These are phyloP conservation scores for Sympetrum striolatum DNA, from an alignment of 2,888 invertebrate species.

Conservation along the genomic window DNA sequence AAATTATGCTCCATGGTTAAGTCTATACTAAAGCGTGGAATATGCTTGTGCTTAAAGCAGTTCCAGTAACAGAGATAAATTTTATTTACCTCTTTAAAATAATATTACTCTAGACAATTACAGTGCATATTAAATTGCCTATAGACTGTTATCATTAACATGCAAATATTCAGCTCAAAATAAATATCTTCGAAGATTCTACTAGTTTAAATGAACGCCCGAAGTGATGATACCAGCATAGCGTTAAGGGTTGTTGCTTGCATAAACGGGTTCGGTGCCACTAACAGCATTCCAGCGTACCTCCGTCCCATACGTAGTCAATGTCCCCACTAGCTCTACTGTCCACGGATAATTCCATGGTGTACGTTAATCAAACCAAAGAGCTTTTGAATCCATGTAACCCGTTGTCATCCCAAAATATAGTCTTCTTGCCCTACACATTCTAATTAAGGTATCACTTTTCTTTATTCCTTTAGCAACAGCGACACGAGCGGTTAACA, in stretches of 20 bases:
- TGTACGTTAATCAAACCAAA: neutral
- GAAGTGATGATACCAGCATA: conserved; percentile 35
- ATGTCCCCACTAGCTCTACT: conserved; percentile 29
- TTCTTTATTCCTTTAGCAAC: neutral
- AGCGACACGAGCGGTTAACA: neutral
- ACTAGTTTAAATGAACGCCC: conserved; percentile 36
- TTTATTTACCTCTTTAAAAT: conserved; percentile 23
- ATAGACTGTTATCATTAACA: conserved; percentile 8
- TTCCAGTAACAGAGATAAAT: conserved; percentile 3
- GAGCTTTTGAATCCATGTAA: neutral
- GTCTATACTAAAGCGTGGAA: conserved; percentile 29
- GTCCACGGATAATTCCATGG: conserved; percentile 22
- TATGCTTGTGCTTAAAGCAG: conserved; percentile 30
- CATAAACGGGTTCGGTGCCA: conserved; percentile 35
- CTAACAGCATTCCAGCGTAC: conserved; percentile 37
- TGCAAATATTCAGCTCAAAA: conserved; percentile 39
- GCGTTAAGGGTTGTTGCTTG: conserved; percentile 28
- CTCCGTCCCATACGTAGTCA: conserved; percentile 32
- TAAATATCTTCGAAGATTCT: conserved; percentile 38
- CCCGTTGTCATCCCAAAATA: neutral
- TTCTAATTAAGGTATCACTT: neutral
- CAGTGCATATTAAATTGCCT: conserved; percentile 35
- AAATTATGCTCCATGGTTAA: conserved; percentile 23
- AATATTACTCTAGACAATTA: conserved; percentile 35
- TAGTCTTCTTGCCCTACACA: neutral